Evolutionary conservation across 2,888 invertebrate species (phyloP).

Genomic region (Rotaria magnacalcarata): DNA sequence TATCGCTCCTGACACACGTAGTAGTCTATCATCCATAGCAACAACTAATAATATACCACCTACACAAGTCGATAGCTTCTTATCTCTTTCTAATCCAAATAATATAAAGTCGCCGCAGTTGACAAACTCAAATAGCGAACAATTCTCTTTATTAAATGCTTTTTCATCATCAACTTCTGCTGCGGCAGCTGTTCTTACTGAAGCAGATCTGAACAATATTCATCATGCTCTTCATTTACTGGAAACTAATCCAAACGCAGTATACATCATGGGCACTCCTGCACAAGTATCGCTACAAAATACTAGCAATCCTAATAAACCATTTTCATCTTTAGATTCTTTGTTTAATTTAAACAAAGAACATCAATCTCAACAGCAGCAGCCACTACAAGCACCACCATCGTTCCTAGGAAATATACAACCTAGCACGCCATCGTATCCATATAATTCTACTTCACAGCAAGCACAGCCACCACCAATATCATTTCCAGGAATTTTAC

Average conservation of each 20-base stretch:
- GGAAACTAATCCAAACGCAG: not conserved
- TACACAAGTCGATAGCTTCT: not conserved
- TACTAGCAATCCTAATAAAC: not conserved
- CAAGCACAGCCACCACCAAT: not conserved
- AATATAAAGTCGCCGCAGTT: not conserved
- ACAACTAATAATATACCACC: not conserved
- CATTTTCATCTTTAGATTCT: not conserved
- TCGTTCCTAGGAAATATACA: not conserved
- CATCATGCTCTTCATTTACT: not conserved
- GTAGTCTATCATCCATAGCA: too few relatives aligned
- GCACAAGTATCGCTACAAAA: not conserved
- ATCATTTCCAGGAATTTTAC: too few relatives aligned
- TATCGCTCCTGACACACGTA: not conserved
- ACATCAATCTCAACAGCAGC: not conserved
- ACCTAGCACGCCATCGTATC: not conserved
- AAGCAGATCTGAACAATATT: not conserved
- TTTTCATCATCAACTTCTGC: not conserved
- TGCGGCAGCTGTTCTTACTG: not conserved
- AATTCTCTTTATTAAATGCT: not conserved
- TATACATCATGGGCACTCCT: not conserved
- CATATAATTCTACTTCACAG: not conserved
- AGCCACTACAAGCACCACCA: not conserved
- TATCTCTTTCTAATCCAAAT: not conserved
- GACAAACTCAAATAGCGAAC: not conserved
- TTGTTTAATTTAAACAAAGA: not conserved